These are phyloP conservation scores for Dolomedes plantarius DNA, from an alignment of 2,888 invertebrate genomes.

Conservation along the genomic window DNA sequence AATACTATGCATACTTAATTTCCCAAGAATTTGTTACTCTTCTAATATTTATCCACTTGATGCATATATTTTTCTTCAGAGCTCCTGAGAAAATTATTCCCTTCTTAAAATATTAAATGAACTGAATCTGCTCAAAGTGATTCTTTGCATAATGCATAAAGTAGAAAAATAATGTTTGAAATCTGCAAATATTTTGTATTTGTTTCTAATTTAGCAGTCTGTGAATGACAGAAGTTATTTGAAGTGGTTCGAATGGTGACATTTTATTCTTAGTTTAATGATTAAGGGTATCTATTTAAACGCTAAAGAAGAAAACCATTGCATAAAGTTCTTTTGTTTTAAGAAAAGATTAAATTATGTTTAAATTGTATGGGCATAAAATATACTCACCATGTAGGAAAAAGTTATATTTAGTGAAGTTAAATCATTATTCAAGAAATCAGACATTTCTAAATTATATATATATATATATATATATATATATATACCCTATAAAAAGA, in stretches of 20 bases:
- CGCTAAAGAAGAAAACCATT: too few species aligned
- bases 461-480: too few species aligned
- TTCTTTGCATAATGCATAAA: slow-evolving; percentile 1
- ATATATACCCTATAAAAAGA: too few species aligned
- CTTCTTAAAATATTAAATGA: not conserved
- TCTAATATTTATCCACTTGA: not conserved
- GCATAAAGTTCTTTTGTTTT: too few species aligned
- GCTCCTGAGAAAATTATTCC: not conserved
- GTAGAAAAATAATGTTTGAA: not conserved
- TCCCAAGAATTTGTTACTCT: not conserved
- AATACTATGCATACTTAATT: not conserved
- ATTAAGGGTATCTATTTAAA: too few species aligned
- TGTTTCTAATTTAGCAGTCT: not conserved
- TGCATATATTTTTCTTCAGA: not conserved
- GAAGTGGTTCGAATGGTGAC: not conserved
- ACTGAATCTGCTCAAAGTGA: not conserved
- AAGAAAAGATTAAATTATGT: too few species aligned
- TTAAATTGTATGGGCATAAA: too few species aligned
- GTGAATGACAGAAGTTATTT: not conserved
- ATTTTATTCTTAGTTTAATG: too few species aligned
- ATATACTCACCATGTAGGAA: too few species aligned
- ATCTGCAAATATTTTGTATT: not conserved
- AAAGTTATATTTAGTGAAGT: too few species aligned
- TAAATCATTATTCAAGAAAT: too few species aligned
- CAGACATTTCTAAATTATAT: too few species aligned